Percentiles rank a stretch among this genome's conserved stretches.
These are phyloP conservation scores for Lepidocyrtinus sp. DNA, from an alignment of 2,888 invertebrate genomes.

Conservation along the genomic window DNA sequence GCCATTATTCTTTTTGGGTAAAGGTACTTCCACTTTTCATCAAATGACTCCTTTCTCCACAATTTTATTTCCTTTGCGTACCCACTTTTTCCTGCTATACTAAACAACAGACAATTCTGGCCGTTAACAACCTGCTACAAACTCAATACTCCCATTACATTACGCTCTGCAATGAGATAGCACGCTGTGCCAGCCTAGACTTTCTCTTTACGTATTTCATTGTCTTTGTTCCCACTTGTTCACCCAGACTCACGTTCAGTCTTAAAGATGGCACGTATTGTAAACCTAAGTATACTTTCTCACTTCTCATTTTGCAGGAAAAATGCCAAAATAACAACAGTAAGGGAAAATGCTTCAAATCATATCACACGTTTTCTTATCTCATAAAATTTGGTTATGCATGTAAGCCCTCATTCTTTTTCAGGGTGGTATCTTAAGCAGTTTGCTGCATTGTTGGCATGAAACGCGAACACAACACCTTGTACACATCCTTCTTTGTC, in stretches of 20 bases:
- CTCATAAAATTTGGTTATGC: no score
- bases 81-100: no score
- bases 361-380: no score
- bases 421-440: no score
- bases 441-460: no score
- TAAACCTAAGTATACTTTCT: no score
- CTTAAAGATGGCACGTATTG: background rate
- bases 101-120: conserved; percentile 15
- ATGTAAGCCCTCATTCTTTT: no score
- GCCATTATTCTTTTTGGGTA: background rate
- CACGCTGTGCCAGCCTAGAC: background rate
- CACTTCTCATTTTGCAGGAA: no score
- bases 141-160: conserved; percentile 41
- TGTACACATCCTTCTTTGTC: no score
- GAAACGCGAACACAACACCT: no score
- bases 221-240: conserved; percentile 3
- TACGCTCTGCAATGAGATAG: conserved; percentile 6
- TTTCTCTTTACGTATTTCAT: background rate
- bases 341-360: no score
- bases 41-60: background rate
- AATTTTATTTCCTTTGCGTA: background rate
- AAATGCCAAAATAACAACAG: no score
- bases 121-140: conserved; percentile 33
- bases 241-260: background rate
- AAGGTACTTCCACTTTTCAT: background rate